A percentile compares a stretch with the other conserved stretches of the same genome.
Conservation (phyloP, 2,888 invertebrate species). For the Scrobipalpa atriplicella region DNA sequence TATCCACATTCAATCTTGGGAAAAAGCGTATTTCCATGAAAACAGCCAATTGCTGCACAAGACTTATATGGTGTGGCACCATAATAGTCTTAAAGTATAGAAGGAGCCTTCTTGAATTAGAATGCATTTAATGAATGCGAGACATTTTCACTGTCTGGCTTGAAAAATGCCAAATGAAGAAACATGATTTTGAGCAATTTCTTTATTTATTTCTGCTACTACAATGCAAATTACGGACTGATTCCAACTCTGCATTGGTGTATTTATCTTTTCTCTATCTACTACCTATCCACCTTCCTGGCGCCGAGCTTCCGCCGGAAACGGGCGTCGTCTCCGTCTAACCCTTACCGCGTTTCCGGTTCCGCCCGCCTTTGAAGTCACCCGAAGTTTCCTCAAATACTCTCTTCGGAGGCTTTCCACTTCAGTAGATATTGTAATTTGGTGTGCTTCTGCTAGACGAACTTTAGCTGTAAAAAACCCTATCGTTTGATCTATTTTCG, state of each 20-base stretch:
- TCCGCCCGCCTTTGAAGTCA: slow-evolving; percentile 75
- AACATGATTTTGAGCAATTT: too few species aligned
- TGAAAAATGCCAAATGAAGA: too few species aligned
- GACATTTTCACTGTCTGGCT: too few species aligned
- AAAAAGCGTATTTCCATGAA: too few species aligned
- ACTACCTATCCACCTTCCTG: slow-evolving; percentile 70
- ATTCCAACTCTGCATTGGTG: slow-evolving; percentile 32
- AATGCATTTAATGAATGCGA: too few species aligned
- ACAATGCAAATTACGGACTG: neutral
- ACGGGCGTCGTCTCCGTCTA: slow-evolving; percentile 79
- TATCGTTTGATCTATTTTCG: too few species aligned
- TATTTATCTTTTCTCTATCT: slow-evolving; percentile 69
- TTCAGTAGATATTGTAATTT: slow-evolving; percentile 49
- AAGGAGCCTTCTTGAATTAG: too few species aligned
- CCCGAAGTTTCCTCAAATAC: slow-evolving; percentile 61
- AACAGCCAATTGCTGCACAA: too few species aligned
- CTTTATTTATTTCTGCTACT: too few species aligned
- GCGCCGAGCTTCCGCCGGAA: slow-evolving; percentile 79
- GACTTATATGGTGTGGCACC: too few species aligned
- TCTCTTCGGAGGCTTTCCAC: slow-evolving; percentile 55
- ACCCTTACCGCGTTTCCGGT: slow-evolving; percentile 81
- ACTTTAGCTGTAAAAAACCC: neutral
- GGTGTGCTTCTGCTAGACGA: neutral
- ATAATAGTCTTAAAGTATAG: too few species aligned
- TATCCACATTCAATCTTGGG: too few species aligned